Base-by-base conservation (phyloP, 1,140 invertebrate species). In the Drosophila pandora region DNA sequence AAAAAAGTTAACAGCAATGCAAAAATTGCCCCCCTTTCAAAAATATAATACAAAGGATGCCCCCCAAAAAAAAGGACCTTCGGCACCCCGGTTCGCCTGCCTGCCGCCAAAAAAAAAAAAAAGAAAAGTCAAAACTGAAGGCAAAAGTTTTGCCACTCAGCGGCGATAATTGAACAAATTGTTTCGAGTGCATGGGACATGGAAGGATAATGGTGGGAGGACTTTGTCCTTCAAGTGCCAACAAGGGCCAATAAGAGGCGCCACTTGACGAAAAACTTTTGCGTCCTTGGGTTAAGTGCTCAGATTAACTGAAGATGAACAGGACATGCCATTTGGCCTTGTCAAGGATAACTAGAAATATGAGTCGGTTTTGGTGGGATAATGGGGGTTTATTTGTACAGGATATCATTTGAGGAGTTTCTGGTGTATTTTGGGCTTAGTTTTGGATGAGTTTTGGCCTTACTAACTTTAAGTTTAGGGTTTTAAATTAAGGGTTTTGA, bases 161-260 rank as follows among this genome's bases (percentile, higher is more conserved):
- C 73, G 58, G 79, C 83, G 74, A 82, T 87, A 87, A 87, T 88
- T 87, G 83, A 87, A 87, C 83, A 87, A 87, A 87, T 87, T 87
- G 83, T 87, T 87, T 87, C 79, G 71, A 87, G 83, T 79, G 75
- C 82, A 88, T 47, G 43, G 69, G 45, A 50, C 59, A 37, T 65
- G 63, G 32, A 25, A 8, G 32, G 21, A n/a, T 37, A 37, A 37
- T 34, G 10, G 25, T 7, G 3, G 2, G 43, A 8, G 43, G 2
- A 47, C 21, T 23, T 10, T 22, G 17, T 47, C 43, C 41, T 43
- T 43, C 48, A 59, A 68, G 63, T 58, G 39, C 41, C 50, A 25
- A 53, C 52, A 60, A 76, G 74, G 43, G 72, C 74, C 73, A 76
- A 76, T 76, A 61, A 69, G 73, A 56, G 47, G 45, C 52, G 28